Conservation (phyloP, 1,140 invertebrate species). For the Lepidurus packardi region DNA sequence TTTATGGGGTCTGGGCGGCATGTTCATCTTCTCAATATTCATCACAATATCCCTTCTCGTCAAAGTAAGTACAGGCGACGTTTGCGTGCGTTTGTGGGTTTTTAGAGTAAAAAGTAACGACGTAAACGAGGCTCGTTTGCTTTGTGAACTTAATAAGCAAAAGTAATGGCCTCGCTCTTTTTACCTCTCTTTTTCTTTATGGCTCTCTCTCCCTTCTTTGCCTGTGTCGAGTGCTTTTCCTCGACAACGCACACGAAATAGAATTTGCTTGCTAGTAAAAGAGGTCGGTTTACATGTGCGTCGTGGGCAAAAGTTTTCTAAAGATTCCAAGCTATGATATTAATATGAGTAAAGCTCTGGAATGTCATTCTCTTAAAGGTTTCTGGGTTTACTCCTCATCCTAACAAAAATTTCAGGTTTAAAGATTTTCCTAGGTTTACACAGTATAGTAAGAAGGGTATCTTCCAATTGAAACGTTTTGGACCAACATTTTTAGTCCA, state of each 20-base stretch:
- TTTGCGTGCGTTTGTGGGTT: neutral
- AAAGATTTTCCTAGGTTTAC: too few relatives aligned
- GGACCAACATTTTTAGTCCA: too few relatives aligned
- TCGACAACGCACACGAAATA: neutral
- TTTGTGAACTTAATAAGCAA: constrained; percentile 12
- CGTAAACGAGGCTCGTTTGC: neutral
- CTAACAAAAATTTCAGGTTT: too few relatives aligned
- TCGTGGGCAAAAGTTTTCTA: too few relatives aligned
- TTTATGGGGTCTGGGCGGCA: constrained; percentile 87
- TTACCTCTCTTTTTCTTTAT: neutral
- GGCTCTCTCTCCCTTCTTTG: neutral
- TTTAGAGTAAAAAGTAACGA: neutral
- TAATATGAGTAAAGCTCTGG: too few relatives aligned
- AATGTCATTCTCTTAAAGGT: too few relatives aligned
- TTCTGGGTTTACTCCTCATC: too few relatives aligned
- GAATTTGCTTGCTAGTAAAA: too few relatives aligned
- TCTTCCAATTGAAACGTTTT: too few relatives aligned
- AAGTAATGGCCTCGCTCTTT: neutral
- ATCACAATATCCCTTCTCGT: constrained; percentile 93
- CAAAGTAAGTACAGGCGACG: constrained; percentile 56
- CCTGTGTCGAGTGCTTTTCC: neutral
- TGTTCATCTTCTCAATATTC: constrained; percentile 96
- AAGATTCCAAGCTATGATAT: too few relatives aligned
- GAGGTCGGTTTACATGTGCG: too few relatives aligned
- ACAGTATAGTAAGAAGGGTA: too few relatives aligned